phyloP scores from a whole-genome alignment of 2,797 vertebrate species.

The Chloroceryle amazona region DNA sequence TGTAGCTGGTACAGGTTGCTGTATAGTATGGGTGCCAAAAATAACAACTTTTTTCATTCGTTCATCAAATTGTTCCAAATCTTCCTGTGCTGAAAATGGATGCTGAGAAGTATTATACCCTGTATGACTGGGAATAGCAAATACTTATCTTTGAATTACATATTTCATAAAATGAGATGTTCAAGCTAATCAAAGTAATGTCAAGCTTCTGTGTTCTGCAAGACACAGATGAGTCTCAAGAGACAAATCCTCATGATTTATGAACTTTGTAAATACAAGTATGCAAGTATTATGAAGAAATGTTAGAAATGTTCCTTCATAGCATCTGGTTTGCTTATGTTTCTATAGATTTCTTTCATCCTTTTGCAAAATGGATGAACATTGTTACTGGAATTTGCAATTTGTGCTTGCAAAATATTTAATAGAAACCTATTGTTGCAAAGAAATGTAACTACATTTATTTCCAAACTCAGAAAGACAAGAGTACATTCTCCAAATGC shows the following conservation, averaged over 20 bases:
- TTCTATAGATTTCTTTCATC: neutral
- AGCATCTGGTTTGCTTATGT: neutral
- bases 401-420: neutral
- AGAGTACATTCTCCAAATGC: neutral
- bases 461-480: constrained; percentile 1
- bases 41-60: neutral
- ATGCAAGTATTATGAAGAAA: neutral
- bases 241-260: neutral
- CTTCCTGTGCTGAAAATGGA: neutral
- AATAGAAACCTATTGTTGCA: neutral
- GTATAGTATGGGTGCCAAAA: neutral
- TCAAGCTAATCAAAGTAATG: neutral
- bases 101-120: neutral
- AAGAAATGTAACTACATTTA: neutral
- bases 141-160: neutral
- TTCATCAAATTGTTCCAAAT: neutral
- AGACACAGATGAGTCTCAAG: neutral
- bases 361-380: neutral
- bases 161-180: neutral
- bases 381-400: neutral
- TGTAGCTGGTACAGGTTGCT: neutral
- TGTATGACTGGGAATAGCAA: neutral
- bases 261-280: neutral
- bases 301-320: neutral
- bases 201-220: neutral